Evolutionary conservation across 2,797 vertebrate species (phyloP).

Genomic region (Helostoma temminkii): DNA sequence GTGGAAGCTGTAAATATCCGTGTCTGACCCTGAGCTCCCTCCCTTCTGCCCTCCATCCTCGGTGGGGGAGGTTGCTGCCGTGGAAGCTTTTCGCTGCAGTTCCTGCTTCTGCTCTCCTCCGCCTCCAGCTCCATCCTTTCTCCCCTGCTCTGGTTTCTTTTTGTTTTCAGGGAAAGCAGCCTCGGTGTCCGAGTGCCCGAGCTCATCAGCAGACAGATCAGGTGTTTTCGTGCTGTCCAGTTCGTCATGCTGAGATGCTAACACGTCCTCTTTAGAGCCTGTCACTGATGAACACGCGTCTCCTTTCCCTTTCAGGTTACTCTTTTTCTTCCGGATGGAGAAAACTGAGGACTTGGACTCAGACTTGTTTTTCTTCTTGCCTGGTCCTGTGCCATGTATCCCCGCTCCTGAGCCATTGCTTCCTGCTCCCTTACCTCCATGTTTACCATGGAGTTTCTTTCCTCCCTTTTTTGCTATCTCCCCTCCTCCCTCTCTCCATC

Average conservation of each 20-base stretch:
- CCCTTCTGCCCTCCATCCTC: conserved; percentile 89
- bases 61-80: conserved; percentile 69
- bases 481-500: conserved; percentile 85
- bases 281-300: conserved; percentile 70
- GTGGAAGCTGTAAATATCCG: conserved; percentile 98
- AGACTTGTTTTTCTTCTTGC: conserved; percentile 91
- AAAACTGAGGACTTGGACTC: conserved; percentile 94
- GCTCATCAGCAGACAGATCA: conserved; percentile 90
- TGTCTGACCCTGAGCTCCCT: conserved; percentile 95
- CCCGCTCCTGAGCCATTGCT: conserved; percentile 50
- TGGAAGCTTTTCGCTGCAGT: conserved; percentile 72
- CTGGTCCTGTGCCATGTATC: conserved; percentile 59
- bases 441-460: conserved; percentile 87
- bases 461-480: conserved; percentile 90
- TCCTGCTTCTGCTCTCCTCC: conserved; percentile 75
- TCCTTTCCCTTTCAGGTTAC: conserved; percentile 80
- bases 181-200: conserved; percentile 89
- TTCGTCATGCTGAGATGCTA: conserved; percentile 86
- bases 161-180: conserved; percentile 29
- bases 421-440: conserved; percentile 82
- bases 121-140: conserved; percentile 5
- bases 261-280: conserved; percentile 91
- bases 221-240: conserved; percentile 92
- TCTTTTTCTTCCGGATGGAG: conserved; percentile 94
- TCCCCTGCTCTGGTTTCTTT: conserved; percentile 13